Evolutionary conservation across 2,888 invertebrate genomes (phyloP).

Genomic region (Cybosia mesomella): DNA sequence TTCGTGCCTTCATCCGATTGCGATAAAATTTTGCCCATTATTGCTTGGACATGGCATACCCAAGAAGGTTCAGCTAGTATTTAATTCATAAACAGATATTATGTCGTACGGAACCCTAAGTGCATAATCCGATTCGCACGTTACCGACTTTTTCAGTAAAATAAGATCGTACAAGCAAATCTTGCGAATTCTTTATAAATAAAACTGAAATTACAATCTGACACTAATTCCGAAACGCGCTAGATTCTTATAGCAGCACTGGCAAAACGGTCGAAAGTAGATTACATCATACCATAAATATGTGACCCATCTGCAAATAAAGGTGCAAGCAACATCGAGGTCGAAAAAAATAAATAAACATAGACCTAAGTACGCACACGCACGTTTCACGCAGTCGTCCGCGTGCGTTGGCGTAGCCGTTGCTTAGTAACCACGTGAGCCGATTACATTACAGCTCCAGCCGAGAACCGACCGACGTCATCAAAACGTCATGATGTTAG

Average conservation of each 20-base stretch:
- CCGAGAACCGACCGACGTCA: constrained; percentile 13
- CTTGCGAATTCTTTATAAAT: constrained; percentile 1
- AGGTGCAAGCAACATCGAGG: constrained; percentile 27
- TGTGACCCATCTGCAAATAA: constrained; percentile 13
- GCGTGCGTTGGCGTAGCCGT: constrained; percentile 14
- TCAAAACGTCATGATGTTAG: constrained; percentile 21
- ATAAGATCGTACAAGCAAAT: background rate
- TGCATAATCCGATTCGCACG: background rate
- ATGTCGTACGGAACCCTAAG: background rate
- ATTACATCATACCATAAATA: constrained; percentile 12
- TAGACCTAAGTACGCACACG: constrained; percentile 1
- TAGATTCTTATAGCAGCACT: constrained; percentile 12
- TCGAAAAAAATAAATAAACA: constrained; percentile 36
- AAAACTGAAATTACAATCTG: constrained; percentile 2
- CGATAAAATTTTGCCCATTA: too few relatives aligned
- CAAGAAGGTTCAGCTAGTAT: too few relatives aligned
- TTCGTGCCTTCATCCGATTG: too few relatives aligned
- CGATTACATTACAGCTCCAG: constrained; percentile 3
- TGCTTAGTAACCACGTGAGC: constrained; percentile 28
- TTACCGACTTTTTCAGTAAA: background rate
- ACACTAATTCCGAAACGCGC: constrained; percentile 10
- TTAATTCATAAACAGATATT: too few relatives aligned
- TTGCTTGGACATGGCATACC: too few relatives aligned
- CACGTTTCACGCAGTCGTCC: constrained; percentile 5
- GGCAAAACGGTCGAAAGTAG: constrained; percentile 10